These are phyloP conservation scores for Ondatra zibethicus DNA, from an alignment of 2,113 vertebrate species.

Conservation along the genomic window DNA sequence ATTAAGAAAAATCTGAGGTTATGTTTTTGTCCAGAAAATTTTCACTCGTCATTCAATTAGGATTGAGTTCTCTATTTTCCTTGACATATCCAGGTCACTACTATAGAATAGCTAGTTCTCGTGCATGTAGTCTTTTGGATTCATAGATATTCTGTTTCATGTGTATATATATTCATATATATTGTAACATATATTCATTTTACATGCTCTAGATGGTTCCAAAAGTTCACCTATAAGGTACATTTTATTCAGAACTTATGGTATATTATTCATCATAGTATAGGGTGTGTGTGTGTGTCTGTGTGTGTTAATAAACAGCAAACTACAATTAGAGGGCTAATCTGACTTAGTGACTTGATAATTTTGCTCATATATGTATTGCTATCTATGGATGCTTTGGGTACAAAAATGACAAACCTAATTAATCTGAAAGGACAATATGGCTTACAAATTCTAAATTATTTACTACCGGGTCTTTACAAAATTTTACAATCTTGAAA, in stretches of 20 bases:
- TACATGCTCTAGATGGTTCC: not conserved
- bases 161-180: not conserved
- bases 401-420: not conserved
- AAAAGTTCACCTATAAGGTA: not conserved
- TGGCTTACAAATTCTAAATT: not conserved
- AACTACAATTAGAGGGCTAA: not conserved
- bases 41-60: slow-evolving; percentile 24
- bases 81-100: not conserved
- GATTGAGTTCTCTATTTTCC: not conserved
- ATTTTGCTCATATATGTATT: not conserved
- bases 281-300: not conserved
- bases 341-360: no score
- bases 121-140: not conserved
- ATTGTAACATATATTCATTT: not conserved
- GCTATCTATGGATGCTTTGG: not conserved
- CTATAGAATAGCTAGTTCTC: not conserved
- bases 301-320: not conserved
- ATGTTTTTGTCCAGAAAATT: not conserved
- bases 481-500: not conserved
- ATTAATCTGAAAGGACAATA: not conserved
- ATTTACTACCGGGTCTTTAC: not conserved
- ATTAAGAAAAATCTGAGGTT: not conserved
- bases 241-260: not conserved
- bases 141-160: not conserved
- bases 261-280: not conserved